Evolutionary conservation across 2,797 vertebrate genomes (phyloP), one percentile per base, ranked within the genome.

Genomic region (Manis crassicaudata): DNA sequence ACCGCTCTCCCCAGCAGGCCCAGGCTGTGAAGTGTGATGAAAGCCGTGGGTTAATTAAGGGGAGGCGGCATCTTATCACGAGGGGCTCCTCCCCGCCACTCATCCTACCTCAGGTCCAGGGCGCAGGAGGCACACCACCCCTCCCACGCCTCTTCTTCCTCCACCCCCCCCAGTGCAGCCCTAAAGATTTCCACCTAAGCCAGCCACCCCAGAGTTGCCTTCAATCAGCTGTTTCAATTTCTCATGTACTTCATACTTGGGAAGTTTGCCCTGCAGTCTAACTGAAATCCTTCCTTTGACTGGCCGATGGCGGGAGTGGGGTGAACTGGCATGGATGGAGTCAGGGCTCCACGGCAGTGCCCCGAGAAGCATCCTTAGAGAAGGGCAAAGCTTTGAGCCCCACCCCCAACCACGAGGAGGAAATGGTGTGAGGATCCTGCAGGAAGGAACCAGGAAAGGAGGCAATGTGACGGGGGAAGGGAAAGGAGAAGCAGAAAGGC

Each of bases 11-110:
- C 65, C 95, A 96, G 93, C 96, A 93, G 87, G 94, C 82, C 29
- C 17, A 21, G 75, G 35, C 83, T 93, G 46, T 52, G 75, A 86
- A 96, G 79, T 81, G 85, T 95, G 95, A 98, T 94, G 95, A 97
- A 95, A 97, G 72, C 56, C 84, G 73, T 0, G 73, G 75, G 67
- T 94, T 96, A 96, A 96, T 96, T 92, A 96, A 90, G 58, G 91
- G 16, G 16, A 6, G 43, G 82, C 62, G 81, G 88, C 96, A 76
- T 88, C 93, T 89, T 63, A 62, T 40, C 29, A 54, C 60, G 60
- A 95, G 27, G 12, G 56, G 46, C 9, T 14, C 16, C 27, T 89
- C 20, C 7, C 90, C 0, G 16, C 29, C 4, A 21, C 25, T 9
- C 79, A 73, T 16, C 40, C 4, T 16, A 56, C 29, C 52, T 79